phyloP scores from a whole-genome alignment of 2,797 vertebrate species.

The Hafferia zeledoni region DNA sequence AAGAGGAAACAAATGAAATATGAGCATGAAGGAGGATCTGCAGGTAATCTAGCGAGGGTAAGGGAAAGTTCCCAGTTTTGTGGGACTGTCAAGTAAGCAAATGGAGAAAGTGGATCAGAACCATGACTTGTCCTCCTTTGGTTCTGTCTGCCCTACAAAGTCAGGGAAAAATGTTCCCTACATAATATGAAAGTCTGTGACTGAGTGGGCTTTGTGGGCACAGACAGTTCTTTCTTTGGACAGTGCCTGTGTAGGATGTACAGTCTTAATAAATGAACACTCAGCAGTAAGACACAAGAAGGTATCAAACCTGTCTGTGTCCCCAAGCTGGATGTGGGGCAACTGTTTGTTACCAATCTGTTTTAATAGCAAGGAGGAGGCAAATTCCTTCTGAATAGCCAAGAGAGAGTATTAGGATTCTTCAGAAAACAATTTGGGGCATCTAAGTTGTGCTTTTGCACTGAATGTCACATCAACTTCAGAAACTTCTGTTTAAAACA shows the following conservation, averaged over 20 bases:
- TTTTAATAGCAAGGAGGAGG: background rate
- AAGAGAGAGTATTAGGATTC: background rate
- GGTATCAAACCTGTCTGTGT: background rate
- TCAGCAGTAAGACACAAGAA: background rate
- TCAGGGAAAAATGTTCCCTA: background rate
- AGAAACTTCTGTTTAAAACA: background rate
- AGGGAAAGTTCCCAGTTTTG: background rate
- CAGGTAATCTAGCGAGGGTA: background rate
- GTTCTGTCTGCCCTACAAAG: background rate
- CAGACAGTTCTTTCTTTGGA: background rate
- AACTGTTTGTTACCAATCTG: background rate
- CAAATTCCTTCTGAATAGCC: background rate
- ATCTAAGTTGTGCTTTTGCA: background rate
- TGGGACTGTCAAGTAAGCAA: background rate
- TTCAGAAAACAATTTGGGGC: background rate
- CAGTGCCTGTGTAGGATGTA: background rate
- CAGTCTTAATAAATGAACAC: background rate
- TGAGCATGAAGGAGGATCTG: background rate
- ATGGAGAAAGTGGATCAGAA: background rate
- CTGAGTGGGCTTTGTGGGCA: background rate
- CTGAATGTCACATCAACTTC: background rate
- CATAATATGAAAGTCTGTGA: accelerated
- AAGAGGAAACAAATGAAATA: background rate
- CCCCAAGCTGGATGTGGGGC: background rate
- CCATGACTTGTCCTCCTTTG: background rate